A percentile compares a stretch with the other conserved stretches of the same genome.
These are phyloP conservation scores for Drosophila testacea DNA, from an alignment of 2,888 invertebrate genomes.

Conservation along the genomic window DNA sequence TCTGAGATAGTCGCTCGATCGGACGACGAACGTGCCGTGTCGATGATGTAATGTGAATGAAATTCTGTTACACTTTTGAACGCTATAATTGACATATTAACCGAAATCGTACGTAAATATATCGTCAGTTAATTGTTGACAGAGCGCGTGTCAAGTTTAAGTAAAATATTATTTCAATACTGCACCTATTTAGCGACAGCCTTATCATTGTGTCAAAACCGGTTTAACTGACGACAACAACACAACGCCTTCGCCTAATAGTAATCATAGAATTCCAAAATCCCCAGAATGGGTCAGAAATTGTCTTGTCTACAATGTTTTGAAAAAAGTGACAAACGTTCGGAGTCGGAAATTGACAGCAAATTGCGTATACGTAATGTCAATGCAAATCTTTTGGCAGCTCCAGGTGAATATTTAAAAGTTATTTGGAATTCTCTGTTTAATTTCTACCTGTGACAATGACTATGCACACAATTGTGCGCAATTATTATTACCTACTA, in stretches of 20 bases:
- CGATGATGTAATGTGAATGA: slow-evolving; percentile 53
- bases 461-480: slow-evolving; percentile 42
- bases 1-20: slow-evolving; percentile 27
- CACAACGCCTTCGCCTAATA: slow-evolving; percentile 18
- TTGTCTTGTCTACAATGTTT: slow-evolving; percentile 36
- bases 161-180: slow-evolving; percentile 31
- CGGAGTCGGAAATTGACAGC: slow-evolving; percentile 6
- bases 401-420: slow-evolving; percentile 38
- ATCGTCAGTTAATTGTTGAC: slow-evolving; percentile 39
- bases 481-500: slow-evolving; percentile 51
- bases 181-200: slow-evolving; percentile 7
- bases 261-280: slow-evolving; percentile 14
- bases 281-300: slow-evolving; percentile 59
- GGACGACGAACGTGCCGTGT: slow-evolving; percentile 15
- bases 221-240: slow-evolving; percentile 29
- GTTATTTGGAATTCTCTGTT: slow-evolving; percentile 2
- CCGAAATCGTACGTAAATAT: slow-evolving; percentile 25
- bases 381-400: slow-evolving; percentile 48
- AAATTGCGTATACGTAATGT: slow-evolving; percentile 50
- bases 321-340: slow-evolving; percentile 21
- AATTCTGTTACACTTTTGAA: slow-evolving; percentile 47
- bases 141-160: slow-evolving; percentile 33
- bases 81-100: slow-evolving; percentile 21
- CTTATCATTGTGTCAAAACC: slow-evolving; percentile 38
- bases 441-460: slow-evolving; percentile 13